phyloP scores from a whole-genome alignment of 2,888 invertebrate genomes.

The Sesia apiformis region DNA sequence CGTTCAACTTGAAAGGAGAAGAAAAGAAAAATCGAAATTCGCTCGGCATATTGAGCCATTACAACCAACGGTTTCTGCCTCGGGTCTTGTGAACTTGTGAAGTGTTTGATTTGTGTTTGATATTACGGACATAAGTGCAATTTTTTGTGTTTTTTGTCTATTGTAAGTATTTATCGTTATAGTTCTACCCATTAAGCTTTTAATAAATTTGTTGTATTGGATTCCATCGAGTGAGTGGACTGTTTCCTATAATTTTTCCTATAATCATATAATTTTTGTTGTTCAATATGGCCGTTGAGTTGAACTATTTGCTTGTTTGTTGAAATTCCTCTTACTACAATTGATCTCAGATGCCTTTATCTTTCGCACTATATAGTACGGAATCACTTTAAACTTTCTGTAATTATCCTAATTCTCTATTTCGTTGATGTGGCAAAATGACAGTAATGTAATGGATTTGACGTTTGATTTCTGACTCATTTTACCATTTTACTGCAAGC shows the following conservation, averaged over 20 bases:
- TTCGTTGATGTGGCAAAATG: conserved; percentile 69
- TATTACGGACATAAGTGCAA: conserved; percentile 49
- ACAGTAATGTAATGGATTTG: conserved; percentile 48
- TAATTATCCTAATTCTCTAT: conserved; percentile 2
- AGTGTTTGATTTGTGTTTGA: conserved; percentile 60
- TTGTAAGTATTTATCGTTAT: conserved; percentile 46
- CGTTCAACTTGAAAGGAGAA: conserved; percentile 20
- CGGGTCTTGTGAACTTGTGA: conserved; percentile 65
- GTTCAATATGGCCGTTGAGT: conserved; percentile 72
- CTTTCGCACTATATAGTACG: conserved; percentile 7
- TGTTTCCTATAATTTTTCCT: too few relatives aligned
- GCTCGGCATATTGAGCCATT: conserved; percentile 35
- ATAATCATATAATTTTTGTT: conserved; percentile 29
- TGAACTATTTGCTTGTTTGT: conserved; percentile 32
- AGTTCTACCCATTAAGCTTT: conserved; percentile 8
- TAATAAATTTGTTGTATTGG: conserved; percentile 1
- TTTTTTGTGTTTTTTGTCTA: conserved; percentile 42
- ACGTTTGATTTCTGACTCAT: conserved; percentile 66
- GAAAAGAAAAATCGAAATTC: conserved; percentile 49
- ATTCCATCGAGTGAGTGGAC: conserved; percentile 9
- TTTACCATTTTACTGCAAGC: conserved; percentile 21
- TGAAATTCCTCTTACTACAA: conserved; percentile 9
- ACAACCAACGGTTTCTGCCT: conserved; percentile 70
- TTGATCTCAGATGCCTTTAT: neutral
- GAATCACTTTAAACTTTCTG: conserved; percentile 6